Conservation (phyloP, 2,888 invertebrate species). For the Parnassius orleans region DNA sequence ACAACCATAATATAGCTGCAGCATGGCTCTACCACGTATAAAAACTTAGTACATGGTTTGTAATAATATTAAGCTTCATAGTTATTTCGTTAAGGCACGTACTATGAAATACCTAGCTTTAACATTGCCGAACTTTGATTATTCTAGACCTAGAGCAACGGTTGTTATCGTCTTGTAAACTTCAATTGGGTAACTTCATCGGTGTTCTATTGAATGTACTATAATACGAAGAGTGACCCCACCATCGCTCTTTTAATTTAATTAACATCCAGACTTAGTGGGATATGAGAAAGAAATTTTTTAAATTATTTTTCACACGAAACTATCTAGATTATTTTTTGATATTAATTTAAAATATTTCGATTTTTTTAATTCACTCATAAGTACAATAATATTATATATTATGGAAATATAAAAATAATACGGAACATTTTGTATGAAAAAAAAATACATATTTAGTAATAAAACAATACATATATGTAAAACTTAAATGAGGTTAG, state of each 20-base stretch:
- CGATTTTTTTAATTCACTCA: too few species aligned
- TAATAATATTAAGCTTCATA: constrained; percentile 18
- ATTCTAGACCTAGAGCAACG: constrained; percentile 14
- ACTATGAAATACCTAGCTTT: constrained; percentile 1
- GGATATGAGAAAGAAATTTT: constrained; percentile 14
- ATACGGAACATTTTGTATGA: too few species aligned
- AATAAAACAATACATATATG: too few species aligned
- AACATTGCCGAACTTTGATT: constrained; percentile 19
- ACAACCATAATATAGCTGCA: too few species aligned
- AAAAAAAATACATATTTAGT: too few species aligned
- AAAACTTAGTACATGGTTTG: background rate
- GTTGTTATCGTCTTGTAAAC: constrained; percentile 27
- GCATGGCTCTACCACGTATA: too few species aligned
- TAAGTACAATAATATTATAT: too few species aligned
- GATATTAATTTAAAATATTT: too few species aligned
- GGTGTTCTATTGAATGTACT: constrained; percentile 1
- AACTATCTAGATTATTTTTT: too few species aligned
- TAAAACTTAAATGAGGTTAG: too few species aligned
- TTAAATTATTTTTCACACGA: constrained; percentile 11
- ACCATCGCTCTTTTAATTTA: constrained; percentile 36
- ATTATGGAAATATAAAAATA: too few species aligned
- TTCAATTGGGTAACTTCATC: constrained; percentile 23
- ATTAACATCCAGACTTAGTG: background rate
- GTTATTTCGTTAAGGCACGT: constrained; percentile 10
- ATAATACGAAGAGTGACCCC: constrained; percentile 15